Base-by-base conservation (phyloP, 2,888 invertebrate species). In the Torymus aiolomorphi region DNA sequence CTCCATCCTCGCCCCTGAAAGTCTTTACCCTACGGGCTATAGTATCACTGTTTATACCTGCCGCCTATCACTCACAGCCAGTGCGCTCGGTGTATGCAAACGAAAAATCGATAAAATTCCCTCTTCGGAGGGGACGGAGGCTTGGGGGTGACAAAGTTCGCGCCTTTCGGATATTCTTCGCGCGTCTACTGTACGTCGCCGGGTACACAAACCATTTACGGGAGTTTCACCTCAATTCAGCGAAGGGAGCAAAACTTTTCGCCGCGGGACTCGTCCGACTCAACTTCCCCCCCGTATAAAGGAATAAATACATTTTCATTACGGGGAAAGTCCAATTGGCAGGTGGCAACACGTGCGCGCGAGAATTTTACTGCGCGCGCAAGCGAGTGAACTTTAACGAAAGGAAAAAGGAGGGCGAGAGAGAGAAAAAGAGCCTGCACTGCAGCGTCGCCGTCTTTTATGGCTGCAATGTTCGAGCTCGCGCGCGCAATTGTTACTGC, bases 301-400 rank as follows among this genome's bases (percentile, higher is more conserved):
- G 12, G 57, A 59, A 59, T 62, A 62, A 62, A 31, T 62, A 31
- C 62, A 14, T 14, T 62, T 31, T 62, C 62, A 62, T 62, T 62
- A 62, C n/a, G n/a, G 4, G 2, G 14, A 31, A 18, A 24, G 62
- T 62, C 10, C 31, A 62, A 62, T 62, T 62, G 62, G 24, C 31
- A 62, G 62, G 31, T 62, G 62, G 62, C 62, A 62, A 62, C 62
- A 62, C 31, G 62, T 62, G 62, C 31, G 62, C 13, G 14, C 14
- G 24, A 12, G 31, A 62, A 31, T 62, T 62, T 62, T 62, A 62
- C 31, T 62, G 31, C 62, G 13, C 18, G 18, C 42, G 5, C 42
- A 42, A 31, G 24, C 62, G 62, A 62, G 14, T 31, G 62, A 11
- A 62, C 31, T 62, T 62, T 62, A 51, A 18, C 18, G 1, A 20